phyloP scores from a whole-genome alignment of 2,797 vertebrate genomes.

The Peromyscus aztecus region DNA sequence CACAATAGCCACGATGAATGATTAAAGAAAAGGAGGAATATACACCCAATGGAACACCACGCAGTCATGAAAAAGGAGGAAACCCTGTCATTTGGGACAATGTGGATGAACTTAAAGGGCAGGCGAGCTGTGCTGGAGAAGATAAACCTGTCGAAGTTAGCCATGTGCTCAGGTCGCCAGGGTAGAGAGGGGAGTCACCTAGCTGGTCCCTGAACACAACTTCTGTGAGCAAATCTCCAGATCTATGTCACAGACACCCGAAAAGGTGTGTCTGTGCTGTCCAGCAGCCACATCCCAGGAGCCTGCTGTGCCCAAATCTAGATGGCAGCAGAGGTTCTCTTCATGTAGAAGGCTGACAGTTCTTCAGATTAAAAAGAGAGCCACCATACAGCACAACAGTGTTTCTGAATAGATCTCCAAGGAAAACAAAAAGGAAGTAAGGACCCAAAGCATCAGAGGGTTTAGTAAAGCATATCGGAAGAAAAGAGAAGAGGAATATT shows the following conservation, averaged over 20 bases:
- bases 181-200: neutral
- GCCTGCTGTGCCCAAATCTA: neutral
- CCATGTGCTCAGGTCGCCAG: neutral
- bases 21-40: neutral
- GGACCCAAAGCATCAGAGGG: neutral
- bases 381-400: too few relatives aligned
- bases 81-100: neutral
- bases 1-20: neutral
- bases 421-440: too few relatives aligned
- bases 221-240: neutral
- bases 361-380: neutral
- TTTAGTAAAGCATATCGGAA: neutral
- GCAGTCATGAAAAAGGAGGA: neutral
- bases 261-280: neutral
- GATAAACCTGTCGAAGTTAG: neutral
- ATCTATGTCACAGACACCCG: neutral
- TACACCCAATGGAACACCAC: neutral
- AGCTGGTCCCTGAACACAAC: neutral
- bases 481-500: neutral
- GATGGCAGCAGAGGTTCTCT: neutral
- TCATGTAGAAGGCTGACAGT: neutral
- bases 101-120: neutral
- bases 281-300: neutral
- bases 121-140: neutral
- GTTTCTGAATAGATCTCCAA: neutral